phyloP scores from a whole-genome alignment of 1,140 invertebrate genomes.

The Papilio polyxenes region DNA sequence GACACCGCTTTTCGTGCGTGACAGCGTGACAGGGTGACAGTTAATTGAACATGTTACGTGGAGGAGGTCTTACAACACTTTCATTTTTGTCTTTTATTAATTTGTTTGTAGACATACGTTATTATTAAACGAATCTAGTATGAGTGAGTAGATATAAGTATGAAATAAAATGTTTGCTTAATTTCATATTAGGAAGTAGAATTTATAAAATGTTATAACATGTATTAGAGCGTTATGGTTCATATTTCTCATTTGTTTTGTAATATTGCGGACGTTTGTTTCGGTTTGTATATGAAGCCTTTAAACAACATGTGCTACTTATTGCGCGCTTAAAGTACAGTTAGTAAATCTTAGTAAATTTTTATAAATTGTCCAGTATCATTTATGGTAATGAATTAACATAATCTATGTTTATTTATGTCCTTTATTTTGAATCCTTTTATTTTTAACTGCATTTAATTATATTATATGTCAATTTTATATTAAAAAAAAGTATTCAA shows the following conservation, averaged over 20 bases:
- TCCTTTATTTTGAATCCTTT: not conserved
- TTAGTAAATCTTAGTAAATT: not conserved
- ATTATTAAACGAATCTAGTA: no score
- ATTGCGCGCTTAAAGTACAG: not conserved
- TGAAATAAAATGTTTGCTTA: not conserved
- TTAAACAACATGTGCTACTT: conserved; percentile 4
- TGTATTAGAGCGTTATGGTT: not conserved
- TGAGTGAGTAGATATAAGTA: no score
- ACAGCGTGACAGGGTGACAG: not conserved
- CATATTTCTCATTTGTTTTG: not conserved
- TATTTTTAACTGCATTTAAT: no score
- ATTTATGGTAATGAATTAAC: not conserved
- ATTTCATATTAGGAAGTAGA: not conserved
- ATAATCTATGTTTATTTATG: not conserved
- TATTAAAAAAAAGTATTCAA: no score
- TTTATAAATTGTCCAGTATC: not conserved
- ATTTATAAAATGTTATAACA: no score
- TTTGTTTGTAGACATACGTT: no score
- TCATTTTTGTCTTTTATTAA: not conserved
- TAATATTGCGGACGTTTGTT: conserved; percentile 3
- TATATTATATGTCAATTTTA: no score
- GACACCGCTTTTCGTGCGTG: not conserved
- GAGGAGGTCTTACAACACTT: not conserved
- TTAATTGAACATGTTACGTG: not conserved
- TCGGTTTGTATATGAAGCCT: conserved; percentile 18